Evolutionary conservation across 2,113 vertebrate species (phyloP), one percentile per base, ranked within the genome.

Genomic region (Siphamia tubifer): DNA sequence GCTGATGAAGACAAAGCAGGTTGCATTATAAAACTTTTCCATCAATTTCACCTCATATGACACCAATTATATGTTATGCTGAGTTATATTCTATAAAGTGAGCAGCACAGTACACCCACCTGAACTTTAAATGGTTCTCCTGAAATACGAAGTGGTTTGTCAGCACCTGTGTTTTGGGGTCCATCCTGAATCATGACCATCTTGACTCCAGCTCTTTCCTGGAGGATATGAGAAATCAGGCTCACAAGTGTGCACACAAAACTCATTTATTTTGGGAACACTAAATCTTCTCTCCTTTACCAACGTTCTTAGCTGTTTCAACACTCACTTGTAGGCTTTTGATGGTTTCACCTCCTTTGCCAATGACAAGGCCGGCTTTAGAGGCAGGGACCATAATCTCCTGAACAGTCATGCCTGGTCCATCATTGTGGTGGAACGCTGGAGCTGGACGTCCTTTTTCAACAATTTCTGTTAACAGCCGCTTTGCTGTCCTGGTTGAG

Each of bases 121-220:
- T 99, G 98, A 82, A 99, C 98, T 96, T 99, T 99, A 60, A 96
- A 99, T 19, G 96, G 96, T 74, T 99, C 98, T 72, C 98, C 98
- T 61, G 97, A 96, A 90, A 99, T 99, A 73, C 98, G 94, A 63
- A 99, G 96, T 20, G 98, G 98, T 75, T 99, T 99, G 88, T 99
- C 98, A 58, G 96, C 94, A 12, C 98, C 98, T 56, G 98, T 99
- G 87, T 99, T 99, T 79, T 99, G 97, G 6, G 98, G 98, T 4
- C 98, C 97, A 47, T 99, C 98, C 74, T 99, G 98, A 88, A 99
- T 99, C 98, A 99, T 99, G 12, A 99, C 97, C 97, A 99, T 99
- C 90, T 99, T 99, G 55, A 99, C 98, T 60, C 97, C 97, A 39
- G 96, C 95, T 35, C 98, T 90, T 54, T 99, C 98, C 98, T 99